phyloP scores from a whole-genome alignment of 2,113 vertebrate species.

The Nycticebus coucang region DNA sequence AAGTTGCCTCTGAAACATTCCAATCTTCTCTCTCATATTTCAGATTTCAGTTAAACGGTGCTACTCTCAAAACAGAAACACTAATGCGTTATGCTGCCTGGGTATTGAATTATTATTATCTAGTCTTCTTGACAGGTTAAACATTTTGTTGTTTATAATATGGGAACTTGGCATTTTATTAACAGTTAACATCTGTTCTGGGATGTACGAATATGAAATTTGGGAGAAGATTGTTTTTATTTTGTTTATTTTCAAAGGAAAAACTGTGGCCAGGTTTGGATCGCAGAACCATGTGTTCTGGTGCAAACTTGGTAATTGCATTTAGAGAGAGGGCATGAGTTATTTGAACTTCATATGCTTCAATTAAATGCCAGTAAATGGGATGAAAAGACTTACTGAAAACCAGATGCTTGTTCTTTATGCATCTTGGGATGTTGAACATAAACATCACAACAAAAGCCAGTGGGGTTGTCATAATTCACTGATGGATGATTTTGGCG shows the following conservation, averaged over 20 bases:
- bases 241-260: slow-evolving; percentile 58
- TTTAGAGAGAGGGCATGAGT: slow-evolving; percentile 57
- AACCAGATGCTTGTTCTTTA: slow-evolving; percentile 71
- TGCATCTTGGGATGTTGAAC: slow-evolving; percentile 36
- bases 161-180: background rate
- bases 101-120: background rate
- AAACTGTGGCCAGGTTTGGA: background rate
- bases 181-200: background rate
- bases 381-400: slow-evolving; percentile 69
- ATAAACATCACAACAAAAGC: slow-evolving; percentile 64
- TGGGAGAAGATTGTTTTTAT: background rate
- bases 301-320: slow-evolving; percentile 69
- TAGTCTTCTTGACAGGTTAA: background rate
- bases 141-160: background rate
- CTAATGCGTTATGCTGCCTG: background rate
- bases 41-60: background rate
- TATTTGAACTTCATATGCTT: slow-evolving; percentile 59
- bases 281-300: slow-evolving; percentile 46
- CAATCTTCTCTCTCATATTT: background rate
- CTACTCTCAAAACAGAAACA: slow-evolving; percentile 13
- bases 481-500: background rate
- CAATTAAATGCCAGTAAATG: slow-evolving; percentile 68
- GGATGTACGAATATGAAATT: slow-evolving; percentile 8
- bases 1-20: slow-evolving; percentile 33
- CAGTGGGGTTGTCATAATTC: slow-evolving; percentile 30